Evolutionary conservation across 92 coral and sea anemone genomes (phyloP).

Genomic region (Phenganax stokvisi): DNA sequence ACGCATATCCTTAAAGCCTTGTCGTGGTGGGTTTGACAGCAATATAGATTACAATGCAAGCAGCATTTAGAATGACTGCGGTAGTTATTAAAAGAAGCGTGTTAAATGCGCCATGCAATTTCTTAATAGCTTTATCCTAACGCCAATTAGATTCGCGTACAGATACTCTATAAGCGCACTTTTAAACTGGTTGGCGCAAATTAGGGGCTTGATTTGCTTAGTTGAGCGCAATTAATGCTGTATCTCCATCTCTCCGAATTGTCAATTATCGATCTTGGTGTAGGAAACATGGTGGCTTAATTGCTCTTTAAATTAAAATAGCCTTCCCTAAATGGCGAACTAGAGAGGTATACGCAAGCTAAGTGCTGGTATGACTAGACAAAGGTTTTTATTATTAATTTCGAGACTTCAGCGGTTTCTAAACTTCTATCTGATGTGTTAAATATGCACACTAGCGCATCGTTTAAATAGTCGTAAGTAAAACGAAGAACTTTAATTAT

Average conservation of each 20-base stretch:
- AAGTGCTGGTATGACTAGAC: background rate
- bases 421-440: background rate
- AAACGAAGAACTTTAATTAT: background rate
- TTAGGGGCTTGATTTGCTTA: background rate
- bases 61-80: background rate
- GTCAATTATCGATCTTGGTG: background rate
- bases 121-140: constrained; percentile 24
- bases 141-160: constrained; percentile 8
- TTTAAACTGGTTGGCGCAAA: constrained; percentile 6
- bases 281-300: background rate
- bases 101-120: constrained; percentile 19
- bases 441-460: constrained; percentile 8
- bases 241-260: background rate
- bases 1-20: too few species aligned
- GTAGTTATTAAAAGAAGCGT: constrained; percentile 7
- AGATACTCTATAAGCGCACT: background rate
- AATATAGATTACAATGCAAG: background rate
- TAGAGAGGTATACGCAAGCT: background rate
- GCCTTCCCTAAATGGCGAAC: background rate
- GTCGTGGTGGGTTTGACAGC: background rate
- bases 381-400: constrained; percentile 17
- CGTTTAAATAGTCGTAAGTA: background rate
- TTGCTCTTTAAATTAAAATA: background rate
- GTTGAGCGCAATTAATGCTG: background rate
- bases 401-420: background rate